These are phyloP conservation scores for Diceros bicornis DNA, from an alignment of 2,797 vertebrate genomes.

Conservation along the genomic window DNA sequence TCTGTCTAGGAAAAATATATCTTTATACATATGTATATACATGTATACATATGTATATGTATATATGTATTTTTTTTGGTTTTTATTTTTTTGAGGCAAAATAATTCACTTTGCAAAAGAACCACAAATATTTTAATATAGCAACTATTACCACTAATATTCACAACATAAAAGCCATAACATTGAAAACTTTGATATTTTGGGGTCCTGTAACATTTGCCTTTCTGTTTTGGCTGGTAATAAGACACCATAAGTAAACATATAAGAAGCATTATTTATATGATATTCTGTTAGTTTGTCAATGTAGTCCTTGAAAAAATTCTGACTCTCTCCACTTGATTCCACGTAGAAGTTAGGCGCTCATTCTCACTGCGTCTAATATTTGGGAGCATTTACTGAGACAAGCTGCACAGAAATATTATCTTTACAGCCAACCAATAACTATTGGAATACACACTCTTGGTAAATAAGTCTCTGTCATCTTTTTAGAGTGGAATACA, in stretches of 20 bases:
- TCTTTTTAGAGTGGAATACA: neutral
- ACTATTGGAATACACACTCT: neutral
- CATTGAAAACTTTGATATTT: neutral
- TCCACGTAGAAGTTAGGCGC: neutral
- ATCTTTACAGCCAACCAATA: neutral
- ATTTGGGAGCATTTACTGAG: neutral
- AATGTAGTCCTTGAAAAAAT: neutral
- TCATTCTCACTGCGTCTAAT: neutral
- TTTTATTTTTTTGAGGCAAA: neutral
- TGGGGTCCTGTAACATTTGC: neutral
- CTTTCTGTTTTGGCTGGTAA: neutral
- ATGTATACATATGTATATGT: too few relatives aligned
- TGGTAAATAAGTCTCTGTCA: neutral
- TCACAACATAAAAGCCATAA: neutral
- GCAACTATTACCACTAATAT: neutral
- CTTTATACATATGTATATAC: neutral
- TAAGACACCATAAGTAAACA: neutral
- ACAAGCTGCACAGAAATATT: neutral
- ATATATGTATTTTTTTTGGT: neutral
- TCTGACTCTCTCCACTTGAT: neutral
- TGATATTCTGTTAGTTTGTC: neutral
- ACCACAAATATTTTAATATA: neutral
- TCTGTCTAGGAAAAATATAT: neutral
- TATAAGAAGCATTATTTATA: neutral
- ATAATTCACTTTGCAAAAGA: constrained; percentile 10